These are phyloP conservation scores for Agapostemon virescens DNA, from an alignment of 2,888 invertebrate species.

Conservation along the genomic window DNA sequence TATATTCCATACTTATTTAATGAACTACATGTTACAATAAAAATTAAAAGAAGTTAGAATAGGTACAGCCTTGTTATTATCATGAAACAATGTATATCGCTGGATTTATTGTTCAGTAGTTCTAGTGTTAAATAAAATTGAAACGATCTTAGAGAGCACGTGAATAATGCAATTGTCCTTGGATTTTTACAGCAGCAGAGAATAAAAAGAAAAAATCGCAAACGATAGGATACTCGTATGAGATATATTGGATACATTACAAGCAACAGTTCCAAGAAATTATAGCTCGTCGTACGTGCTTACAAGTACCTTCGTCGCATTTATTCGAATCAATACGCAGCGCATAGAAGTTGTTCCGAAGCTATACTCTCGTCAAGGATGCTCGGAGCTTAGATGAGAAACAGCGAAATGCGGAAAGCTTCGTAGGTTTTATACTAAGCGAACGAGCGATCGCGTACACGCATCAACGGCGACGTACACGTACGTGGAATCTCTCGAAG, in stretches of 20 bases:
- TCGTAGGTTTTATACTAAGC: conserved; percentile 20
- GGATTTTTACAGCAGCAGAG: not conserved
- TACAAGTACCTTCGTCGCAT: conserved; percentile 14
- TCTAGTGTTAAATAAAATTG: conserved; percentile 19
- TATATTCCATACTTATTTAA: too few relatives aligned
- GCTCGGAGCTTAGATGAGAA: conserved; percentile 32
- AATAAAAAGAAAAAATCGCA: not conserved
- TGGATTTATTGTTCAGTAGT: too few relatives aligned
- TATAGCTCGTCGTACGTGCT: conserved; percentile 6
- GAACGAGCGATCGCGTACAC: conserved; percentile 33
- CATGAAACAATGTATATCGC: too few relatives aligned
- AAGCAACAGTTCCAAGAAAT: conserved; percentile 3
- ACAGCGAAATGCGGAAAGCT: conserved; percentile 6
- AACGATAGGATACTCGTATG: not conserved
- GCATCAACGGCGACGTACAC: not conserved
- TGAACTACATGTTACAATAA: too few relatives aligned
- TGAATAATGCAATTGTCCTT: conserved; percentile 33
- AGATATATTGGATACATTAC: not conserved
- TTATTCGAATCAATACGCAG: conserved; percentile 35
- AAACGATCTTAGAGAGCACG: conserved; percentile 21
- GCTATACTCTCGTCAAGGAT: conserved; percentile 1
- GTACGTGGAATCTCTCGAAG: conserved; percentile 17
- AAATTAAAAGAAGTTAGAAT: too few relatives aligned
- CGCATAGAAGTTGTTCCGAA: conserved; percentile 21
- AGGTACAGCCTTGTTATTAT: too few relatives aligned